A percentile compares a stretch with the other conserved stretches of the same genome.
phyloP scores from a whole-genome alignment of 2,888 invertebrate species.

The Monochamus alternatus region DNA sequence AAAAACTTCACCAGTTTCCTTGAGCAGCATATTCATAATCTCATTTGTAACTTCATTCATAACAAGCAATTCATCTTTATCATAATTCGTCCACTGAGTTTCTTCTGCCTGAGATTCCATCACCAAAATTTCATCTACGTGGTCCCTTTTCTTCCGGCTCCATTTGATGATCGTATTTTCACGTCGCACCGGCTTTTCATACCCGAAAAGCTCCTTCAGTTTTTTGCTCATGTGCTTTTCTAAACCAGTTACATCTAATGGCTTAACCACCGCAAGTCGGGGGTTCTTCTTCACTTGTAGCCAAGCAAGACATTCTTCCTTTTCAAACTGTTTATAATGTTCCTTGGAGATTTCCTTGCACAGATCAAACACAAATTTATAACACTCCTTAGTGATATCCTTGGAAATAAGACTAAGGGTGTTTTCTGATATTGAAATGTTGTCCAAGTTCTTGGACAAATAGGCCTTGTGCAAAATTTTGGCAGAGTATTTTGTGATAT shows the following conservation, averaged over 20 bases:
- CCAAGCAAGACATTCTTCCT: constrained; percentile 73
- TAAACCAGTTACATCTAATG: constrained; percentile 71
- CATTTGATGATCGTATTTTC: constrained; percentile 77
- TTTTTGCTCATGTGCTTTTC: constrained; percentile 73
- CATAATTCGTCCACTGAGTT: constrained; percentile 82
- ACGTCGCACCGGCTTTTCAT: constrained; percentile 71
- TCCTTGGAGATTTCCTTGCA: constrained; percentile 76
- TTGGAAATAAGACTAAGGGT: constrained; percentile 60
- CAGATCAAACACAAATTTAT: constrained; percentile 77
- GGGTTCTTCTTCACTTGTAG: constrained; percentile 68
- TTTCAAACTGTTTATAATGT: constrained; percentile 70
- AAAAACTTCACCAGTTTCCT: constrained; percentile 69
- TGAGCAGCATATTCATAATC: constrained; percentile 73
- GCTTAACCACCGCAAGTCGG: constrained; percentile 68
- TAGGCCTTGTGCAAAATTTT: constrained; percentile 71
- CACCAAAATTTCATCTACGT: constrained; percentile 82
- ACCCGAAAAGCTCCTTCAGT: constrained; percentile 73
- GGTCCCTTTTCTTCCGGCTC: constrained; percentile 79
- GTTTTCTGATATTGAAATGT: constrained; percentile 64
- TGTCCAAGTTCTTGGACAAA: constrained; percentile 61
- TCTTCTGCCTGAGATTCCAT: constrained; percentile 82
- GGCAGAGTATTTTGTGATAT: constrained; percentile 70
- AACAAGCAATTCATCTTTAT: constrained; percentile 80
- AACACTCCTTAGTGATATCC: constrained; percentile 71
- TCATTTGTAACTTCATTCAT: constrained; percentile 77